Evolutionary conservation across 2,113 vertebrate genomes (phyloP).

Genomic region (Mobula birostris): DNA sequence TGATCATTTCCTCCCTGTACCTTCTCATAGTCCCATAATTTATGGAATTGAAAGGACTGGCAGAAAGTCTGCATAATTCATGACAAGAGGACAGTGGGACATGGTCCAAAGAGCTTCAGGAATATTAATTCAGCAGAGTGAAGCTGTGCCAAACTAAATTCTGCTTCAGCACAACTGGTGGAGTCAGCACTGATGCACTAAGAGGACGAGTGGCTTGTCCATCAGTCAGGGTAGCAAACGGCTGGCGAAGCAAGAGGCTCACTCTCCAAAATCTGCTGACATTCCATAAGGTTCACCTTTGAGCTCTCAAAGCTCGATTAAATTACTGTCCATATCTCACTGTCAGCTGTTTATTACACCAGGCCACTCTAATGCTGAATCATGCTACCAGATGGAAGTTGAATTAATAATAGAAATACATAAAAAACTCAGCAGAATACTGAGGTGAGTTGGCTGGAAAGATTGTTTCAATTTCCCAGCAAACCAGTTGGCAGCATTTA

Average conservation of each 20-base stretch:
- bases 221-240: background rate
- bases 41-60: background rate
- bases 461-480: background rate
- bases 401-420: background rate
- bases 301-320: background rate
- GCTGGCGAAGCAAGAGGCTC: background rate
- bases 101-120: background rate
- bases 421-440: background rate
- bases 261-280: background rate
- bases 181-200: constrained; percentile 20
- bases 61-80: too few species aligned
- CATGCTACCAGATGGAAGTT: background rate
- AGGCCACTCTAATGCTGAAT: background rate
- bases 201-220: background rate
- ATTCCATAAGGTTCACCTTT: background rate
- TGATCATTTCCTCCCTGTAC: background rate
- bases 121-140: constrained; percentile 15
- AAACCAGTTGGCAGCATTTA: background rate
- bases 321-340: background rate
- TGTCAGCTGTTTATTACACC: background rate
- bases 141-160: background rate
- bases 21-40: background rate
- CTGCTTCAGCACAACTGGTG: background rate
- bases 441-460: background rate
- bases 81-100: background rate